Conservation (phyloP, 1,140 invertebrate species). For the Drosophila sturtevanti region DNA sequence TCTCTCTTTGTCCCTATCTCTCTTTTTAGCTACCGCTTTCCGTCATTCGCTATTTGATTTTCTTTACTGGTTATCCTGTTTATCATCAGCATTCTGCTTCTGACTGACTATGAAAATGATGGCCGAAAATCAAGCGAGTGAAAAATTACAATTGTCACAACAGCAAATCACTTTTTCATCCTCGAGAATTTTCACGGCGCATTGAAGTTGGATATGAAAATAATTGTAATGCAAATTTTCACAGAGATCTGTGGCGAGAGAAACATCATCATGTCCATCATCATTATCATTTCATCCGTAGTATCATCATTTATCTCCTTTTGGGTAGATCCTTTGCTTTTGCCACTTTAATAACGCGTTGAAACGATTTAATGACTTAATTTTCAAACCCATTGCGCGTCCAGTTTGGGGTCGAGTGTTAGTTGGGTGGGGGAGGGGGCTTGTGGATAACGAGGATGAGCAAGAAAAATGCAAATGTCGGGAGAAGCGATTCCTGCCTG, state of each 20-base stretch:
- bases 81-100: conserved; percentile 2
- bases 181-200: conserved; percentile 63
- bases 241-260: conserved; percentile 13
- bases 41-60: neutral
- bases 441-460: conserved; percentile 21
- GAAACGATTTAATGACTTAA: conserved; percentile 73
- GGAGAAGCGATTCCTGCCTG: conserved; percentile 28
- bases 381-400: conserved; percentile 74
- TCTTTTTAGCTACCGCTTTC: neutral
- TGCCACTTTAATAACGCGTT: conserved; percentile 33
- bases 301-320: conserved; percentile 33
- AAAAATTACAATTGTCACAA: conserved; percentile 80
- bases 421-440: neutral
- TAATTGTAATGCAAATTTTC: conserved; percentile 75
- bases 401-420: neutral
- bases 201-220: conserved; percentile 72
- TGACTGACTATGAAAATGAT: conserved; percentile 3
- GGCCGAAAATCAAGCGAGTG: conserved; percentile 68
- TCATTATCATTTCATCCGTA: conserved; percentile 8
- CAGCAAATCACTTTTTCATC: conserved; percentile 78
- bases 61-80: neutral
- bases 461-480: conserved; percentile 70
- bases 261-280: conserved; percentile 24
- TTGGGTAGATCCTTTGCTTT: conserved; percentile 34
- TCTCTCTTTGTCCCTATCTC: neutral